Evolutionary conservation across 1,140 invertebrate species (phyloP).

Genomic region (Campodea augens): DNA sequence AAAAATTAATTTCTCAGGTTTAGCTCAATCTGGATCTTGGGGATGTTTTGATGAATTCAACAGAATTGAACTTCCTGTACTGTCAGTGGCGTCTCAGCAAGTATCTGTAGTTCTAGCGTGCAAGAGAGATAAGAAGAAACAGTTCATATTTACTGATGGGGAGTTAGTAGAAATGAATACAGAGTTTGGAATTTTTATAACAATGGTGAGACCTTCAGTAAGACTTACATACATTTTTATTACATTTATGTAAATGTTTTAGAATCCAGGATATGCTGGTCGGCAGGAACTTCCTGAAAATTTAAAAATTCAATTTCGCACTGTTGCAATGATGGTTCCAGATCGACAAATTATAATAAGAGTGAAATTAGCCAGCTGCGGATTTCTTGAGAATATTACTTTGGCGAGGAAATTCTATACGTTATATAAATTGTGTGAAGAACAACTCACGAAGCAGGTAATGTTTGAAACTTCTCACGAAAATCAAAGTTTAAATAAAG

Average conservation of each 20-base stretch:
- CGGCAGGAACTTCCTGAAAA: constrained; percentile 91
- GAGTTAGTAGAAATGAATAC: constrained; percentile 81
- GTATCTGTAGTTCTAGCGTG: constrained; percentile 78
- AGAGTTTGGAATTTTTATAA: constrained; percentile 93
- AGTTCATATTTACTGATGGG: constrained; percentile 85
- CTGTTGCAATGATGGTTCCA: constrained; percentile 97
- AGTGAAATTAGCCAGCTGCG: constrained; percentile 87
- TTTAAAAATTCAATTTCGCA: constrained; percentile 91
- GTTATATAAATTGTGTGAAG: constrained; percentile 89
- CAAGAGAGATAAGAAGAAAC: constrained; percentile 76
- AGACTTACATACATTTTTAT: not conserved
- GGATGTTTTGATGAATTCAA: constrained; percentile 96
- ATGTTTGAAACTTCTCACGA: constrained; percentile 6
- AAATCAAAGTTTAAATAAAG: not conserved
- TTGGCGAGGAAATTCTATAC: constrained; percentile 90
- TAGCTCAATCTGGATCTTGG: constrained; percentile 90
- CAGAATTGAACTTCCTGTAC: constrained; percentile 80
- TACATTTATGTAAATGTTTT: constrained; percentile 1
- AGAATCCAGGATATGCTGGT: constrained; percentile 94
- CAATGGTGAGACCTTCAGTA: constrained; percentile 51
- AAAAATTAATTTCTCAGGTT: constrained; percentile 38
- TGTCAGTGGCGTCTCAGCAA: constrained; percentile 91
- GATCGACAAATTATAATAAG: constrained; percentile 93
- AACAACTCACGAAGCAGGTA: constrained; percentile 91
- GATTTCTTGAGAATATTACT: constrained; percentile 89